Evolutionary conservation across 2,888 invertebrate species (phyloP), one percentile per base, ranked within the genome.

Genomic region (Diaperis boleti): DNA sequence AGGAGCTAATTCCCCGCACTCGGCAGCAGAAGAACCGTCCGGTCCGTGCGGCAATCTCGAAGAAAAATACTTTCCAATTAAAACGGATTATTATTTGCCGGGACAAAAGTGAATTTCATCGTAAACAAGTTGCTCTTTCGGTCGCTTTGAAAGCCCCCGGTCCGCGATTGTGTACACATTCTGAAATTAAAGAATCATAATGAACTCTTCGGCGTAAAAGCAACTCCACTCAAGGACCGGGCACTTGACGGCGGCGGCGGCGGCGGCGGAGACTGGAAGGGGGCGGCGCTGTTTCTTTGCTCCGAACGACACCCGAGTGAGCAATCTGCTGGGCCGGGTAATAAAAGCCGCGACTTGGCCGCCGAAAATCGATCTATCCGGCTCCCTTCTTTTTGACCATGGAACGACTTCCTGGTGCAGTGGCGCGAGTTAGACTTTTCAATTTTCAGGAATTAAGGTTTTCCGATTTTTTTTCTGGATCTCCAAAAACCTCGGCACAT

Each of bases 111-210:
- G 35, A 61, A 61, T 63, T 59, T 45, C 37, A n/a, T 52, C 52
- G 57, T 63, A 64, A 64, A 64, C 64, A 64, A 64, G 57, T 56
- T 60, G 60, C 64, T 64, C 42, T 54, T 64, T 63, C 18, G 45
- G 35, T 35, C 45, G 33, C 49, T 59, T 50, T 39, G 39, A 52
- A 47, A 61, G 49, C 49, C 44, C 39, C 29, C 37, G 64, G 66
- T 61, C 56, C 64, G 63, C 56, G 70, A 68, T 72, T 72, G 70
- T 74, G 70, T 72, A 71, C 70, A 74, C 72, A 72, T 69, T 74
- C 68, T 70, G 66, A 72, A 74, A 76, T 75, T 76, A 75, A 76
- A 75, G 73, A 74, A 74, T 72, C 73, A 74, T 75, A 74, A 76
- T 75, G 73, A 75, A 75, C 70, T 71, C 70, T 72, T 72, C 68